Percentiles rank a stretch among this genome's conserved stretches.
Evolutionary conservation across 2,797 vertebrate genomes (phyloP).

Genomic region (Alectoris magna): DNA sequence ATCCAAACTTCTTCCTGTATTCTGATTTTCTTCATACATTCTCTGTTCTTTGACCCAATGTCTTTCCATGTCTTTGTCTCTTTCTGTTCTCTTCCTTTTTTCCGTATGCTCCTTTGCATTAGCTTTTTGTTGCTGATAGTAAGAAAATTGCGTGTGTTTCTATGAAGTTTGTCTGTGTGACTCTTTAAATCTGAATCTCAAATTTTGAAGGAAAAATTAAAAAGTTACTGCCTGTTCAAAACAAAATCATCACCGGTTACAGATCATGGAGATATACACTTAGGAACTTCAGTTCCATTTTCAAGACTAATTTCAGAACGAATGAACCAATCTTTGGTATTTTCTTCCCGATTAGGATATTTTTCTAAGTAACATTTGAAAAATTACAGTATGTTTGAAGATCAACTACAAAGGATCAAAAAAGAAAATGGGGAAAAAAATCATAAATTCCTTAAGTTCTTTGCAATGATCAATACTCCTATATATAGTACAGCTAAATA

Average conservation of each 20-base stretch:
- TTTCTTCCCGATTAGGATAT: neutral
- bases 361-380: neutral
- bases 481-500: fast-evolving
- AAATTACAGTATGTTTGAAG: neutral
- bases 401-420: neutral
- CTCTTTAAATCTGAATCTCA: neutral
- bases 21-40: neutral
- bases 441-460: neutral
- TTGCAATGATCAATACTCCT: neutral
- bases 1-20: neutral
- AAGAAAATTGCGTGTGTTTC: fast-evolving
- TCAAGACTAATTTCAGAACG: neutral
- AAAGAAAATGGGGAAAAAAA: neutral
- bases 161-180: neutral
- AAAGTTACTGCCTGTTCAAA: fast-evolving
- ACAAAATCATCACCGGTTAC: neutral
- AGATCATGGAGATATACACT: neutral
- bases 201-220: neutral
- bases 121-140: neutral
- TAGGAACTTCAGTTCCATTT: fast-evolving
- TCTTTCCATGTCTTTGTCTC: neutral
- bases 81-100: neutral
- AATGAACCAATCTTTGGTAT: fast-evolving
- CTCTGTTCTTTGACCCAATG: fast-evolving
- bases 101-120: neutral